phyloP scores from a whole-genome alignment of 2,888 invertebrate species.

The Drymonia ruficornis region DNA sequence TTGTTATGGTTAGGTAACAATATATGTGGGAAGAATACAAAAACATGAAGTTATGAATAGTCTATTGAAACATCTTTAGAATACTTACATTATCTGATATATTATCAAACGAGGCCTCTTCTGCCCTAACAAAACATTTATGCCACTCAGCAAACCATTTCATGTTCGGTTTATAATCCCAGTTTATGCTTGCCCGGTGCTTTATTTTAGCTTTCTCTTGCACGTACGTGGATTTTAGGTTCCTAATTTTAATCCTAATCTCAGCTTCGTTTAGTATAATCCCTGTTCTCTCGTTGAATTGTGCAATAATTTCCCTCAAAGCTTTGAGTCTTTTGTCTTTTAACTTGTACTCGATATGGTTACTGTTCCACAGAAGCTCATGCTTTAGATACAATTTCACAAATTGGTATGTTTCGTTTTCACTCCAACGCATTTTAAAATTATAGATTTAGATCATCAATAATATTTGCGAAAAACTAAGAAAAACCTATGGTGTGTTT shows the following conservation, averaged over 20 bases:
- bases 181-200: conserved; percentile 48
- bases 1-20: not conserved
- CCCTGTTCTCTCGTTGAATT: conserved; percentile 57
- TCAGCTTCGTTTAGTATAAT: conserved; percentile 56
- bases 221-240: conserved; percentile 61
- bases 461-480: no score
- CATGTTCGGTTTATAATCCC: conserved; percentile 55
- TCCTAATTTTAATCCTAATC: conserved; percentile 62
- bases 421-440: conserved; percentile 69
- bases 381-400: conserved; percentile 73
- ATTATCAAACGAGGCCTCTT: conserved; percentile 27
- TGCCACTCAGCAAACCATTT: conserved; percentile 68
- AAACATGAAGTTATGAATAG: no score
- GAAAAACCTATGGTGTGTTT: no score
- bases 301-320: conserved; percentile 53
- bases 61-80: not conserved
- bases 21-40: not conserved
- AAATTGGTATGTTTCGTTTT: conserved; percentile 70
- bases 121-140: conserved; percentile 33
- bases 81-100: conserved; percentile 26
- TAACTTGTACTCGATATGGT: conserved; percentile 62
- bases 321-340: conserved; percentile 60
- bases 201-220: conserved; percentile 66
- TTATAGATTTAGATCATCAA: conserved; percentile 5
- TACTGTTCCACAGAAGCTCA: conserved; percentile 72